Evolutionary conservation across 2,888 invertebrate genomes (phyloP).

Genomic region (Caenorhabditis panamensis): DNA sequence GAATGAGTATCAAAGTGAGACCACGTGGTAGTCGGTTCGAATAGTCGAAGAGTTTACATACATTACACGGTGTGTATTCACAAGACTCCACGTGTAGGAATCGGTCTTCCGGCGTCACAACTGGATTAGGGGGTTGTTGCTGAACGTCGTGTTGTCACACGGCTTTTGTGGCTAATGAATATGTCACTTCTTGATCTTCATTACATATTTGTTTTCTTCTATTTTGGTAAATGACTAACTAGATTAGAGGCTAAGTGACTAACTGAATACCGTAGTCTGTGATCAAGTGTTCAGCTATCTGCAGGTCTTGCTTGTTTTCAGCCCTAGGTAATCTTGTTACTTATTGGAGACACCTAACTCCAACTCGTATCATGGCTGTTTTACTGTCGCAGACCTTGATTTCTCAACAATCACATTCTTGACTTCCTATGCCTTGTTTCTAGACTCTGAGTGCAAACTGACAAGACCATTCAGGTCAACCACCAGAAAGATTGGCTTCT

Average conservation of each 20-base stretch:
- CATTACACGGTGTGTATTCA: neutral
- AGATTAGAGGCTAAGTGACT: neutral
- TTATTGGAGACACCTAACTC: too few species aligned
- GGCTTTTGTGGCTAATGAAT: constrained; percentile 6
- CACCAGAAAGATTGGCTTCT: too few species aligned
- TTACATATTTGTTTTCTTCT: neutral
- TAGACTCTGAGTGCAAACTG: too few species aligned
- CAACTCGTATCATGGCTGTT: too few species aligned
- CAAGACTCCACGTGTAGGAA: neutral
- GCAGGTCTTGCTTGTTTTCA: too few species aligned
- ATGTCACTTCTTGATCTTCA: constrained; percentile 8
- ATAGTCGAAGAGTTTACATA: neutral
- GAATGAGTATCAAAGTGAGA: neutral
- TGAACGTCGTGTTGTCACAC: constrained; percentile 1
- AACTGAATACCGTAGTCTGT: neutral
- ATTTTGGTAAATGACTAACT: too few species aligned
- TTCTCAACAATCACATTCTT: too few species aligned
- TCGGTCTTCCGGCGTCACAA: constrained; percentile 5
- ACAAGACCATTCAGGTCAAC: too few species aligned
- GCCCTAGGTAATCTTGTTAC: too few species aligned
- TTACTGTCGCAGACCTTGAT: too few species aligned
- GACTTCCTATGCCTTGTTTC: too few species aligned
- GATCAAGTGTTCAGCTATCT: neutral
- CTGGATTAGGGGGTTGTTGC: neutral
- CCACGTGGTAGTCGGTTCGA: constrained; percentile 1